phyloP scores from a whole-genome alignment of 2,888 invertebrate species.

The Spodoptera littoralis region DNA sequence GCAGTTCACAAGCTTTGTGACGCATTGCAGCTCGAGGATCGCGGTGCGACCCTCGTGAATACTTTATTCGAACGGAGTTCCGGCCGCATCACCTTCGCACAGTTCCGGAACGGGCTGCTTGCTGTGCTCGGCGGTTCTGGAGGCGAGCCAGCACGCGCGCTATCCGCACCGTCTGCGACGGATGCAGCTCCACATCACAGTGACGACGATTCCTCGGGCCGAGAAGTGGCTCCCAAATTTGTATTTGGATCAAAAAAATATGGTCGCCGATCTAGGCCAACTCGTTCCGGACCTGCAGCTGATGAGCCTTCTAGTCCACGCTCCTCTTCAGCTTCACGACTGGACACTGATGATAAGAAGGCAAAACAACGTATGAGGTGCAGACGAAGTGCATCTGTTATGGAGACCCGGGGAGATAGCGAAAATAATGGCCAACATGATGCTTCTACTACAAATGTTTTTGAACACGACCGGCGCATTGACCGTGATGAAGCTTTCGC shows the following conservation, averaged over 20 bases:
- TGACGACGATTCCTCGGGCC: conserved; percentile 90
- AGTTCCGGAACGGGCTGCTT: conserved; percentile 93
- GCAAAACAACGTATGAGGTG: conserved; percentile 68
- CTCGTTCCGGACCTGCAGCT: conserved; percentile 62
- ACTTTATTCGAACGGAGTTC: conserved; percentile 87
- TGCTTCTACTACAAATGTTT: conserved; percentile 46
- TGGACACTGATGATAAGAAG: conserved; percentile 65
- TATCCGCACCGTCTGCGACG: conserved; percentile 53
- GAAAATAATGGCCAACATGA: conserved; percentile 50
- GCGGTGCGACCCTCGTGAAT: conserved; percentile 90
- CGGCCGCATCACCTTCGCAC: conserved; percentile 90
- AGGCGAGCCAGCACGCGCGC: conserved; percentile 56
- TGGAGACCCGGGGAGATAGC: conserved; percentile 66
- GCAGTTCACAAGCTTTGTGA: conserved; percentile 92
- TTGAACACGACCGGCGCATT: conserved; percentile 77
- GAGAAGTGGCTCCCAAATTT: conserved; percentile 92
- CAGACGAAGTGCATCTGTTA: conserved; percentile 75
- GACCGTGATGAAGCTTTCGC: conserved; percentile 75
- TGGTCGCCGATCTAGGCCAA: conserved; percentile 92
- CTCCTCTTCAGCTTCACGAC: conserved; percentile 76
- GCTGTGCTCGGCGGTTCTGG: conserved; percentile 90
- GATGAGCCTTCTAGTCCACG: conserved; percentile 66
- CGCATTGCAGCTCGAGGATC: conserved; percentile 93
- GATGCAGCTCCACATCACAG: conserved; percentile 64
- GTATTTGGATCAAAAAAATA: conserved; percentile 93